phyloP scores from a whole-genome alignment of 2,888 invertebrate genomes.

The Carterocephalus palaemon region DNA sequence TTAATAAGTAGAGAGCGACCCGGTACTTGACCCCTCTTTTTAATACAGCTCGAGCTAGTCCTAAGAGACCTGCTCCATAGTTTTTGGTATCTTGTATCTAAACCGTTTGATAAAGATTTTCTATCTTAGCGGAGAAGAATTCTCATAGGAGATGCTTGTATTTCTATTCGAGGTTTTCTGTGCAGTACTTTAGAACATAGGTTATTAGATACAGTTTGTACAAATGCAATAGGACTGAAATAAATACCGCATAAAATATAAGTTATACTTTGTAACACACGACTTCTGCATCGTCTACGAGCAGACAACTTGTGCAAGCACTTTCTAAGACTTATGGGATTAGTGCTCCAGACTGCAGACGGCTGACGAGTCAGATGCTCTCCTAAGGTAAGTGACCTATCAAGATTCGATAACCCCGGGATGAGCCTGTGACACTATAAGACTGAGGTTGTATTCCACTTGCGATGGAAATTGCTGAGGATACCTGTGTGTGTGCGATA shows the following conservation, averaged over 20 bases:
- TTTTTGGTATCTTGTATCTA: slow-evolving; percentile 24
- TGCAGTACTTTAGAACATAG: no score
- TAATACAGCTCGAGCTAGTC: slow-evolving; percentile 29
- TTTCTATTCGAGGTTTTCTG: no score
- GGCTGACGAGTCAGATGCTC: slow-evolving; percentile 31
- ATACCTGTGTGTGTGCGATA: not conserved
- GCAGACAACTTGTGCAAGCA: slow-evolving; percentile 19
- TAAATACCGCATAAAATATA: slow-evolving; percentile 1
- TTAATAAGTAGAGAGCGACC: slow-evolving; percentile 34
- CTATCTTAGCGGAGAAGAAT: slow-evolving; percentile 9
- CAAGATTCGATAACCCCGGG: slow-evolving; percentile 37
- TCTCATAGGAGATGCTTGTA: slow-evolving; percentile 3
- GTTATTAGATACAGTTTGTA: no score
- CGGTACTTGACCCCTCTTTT: slow-evolving; percentile 28
- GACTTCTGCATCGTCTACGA: slow-evolving; percentile 16
- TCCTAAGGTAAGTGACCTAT: slow-evolving; percentile 40
- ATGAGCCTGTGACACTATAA: slow-evolving; percentile 35
- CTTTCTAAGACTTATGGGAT: slow-evolving; percentile 31
- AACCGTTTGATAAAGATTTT: slow-evolving; percentile 21
- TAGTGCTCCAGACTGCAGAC: slow-evolving; percentile 32
- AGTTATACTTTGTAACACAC: slow-evolving; percentile 12
- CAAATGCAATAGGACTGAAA: no score
- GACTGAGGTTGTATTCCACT: not conserved
- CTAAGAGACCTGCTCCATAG: slow-evolving; percentile 27
- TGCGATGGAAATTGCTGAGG: not conserved